Percentiles rank a stretch among this genome's conserved stretches.
These are phyloP conservation scores for Acleris sparsana DNA, from an alignment of 2,888 invertebrate species.

Conservation along the genomic window DNA sequence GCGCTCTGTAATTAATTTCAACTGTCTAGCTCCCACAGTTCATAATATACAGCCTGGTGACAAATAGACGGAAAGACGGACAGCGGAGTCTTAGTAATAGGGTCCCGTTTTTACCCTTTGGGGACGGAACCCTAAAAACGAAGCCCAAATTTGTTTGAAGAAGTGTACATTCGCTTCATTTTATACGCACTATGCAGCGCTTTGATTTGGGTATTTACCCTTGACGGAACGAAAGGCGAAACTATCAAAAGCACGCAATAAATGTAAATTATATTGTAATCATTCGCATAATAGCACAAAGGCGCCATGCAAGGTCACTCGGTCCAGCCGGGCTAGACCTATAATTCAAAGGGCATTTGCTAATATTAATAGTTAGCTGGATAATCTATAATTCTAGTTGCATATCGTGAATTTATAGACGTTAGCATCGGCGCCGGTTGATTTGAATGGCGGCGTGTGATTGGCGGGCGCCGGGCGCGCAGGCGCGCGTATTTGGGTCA, in stretches of 20 bases:
- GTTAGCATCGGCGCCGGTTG: conserved; percentile 69
- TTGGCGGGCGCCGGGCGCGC: conserved; percentile 76
- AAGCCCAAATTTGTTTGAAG: too few species aligned
- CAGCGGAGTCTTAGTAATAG: too few species aligned
- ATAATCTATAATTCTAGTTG: conserved; percentile 63
- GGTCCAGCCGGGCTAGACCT: conserved; percentile 38
- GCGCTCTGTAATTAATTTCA: too few species aligned
- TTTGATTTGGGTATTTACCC: not conserved
- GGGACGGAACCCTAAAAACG: too few species aligned
- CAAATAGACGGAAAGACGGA: too few species aligned
- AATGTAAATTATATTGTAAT: conserved; percentile 33
- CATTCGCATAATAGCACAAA: conserved; percentile 32
- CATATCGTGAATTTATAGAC: conserved; percentile 66
- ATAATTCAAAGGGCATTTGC: conserved; percentile 63
- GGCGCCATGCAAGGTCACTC: conserved; percentile 41
- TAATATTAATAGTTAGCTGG: conserved; percentile 65
- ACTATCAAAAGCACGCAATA: conserved; percentile 8
- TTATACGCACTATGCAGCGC: not conserved
- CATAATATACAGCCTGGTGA: too few species aligned
- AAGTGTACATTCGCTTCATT: too few species aligned
- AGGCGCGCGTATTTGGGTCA: conserved; percentile 76
- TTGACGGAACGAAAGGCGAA: not conserved
- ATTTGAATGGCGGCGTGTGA: conserved; percentile 73
- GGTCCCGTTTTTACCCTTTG: too few species aligned
- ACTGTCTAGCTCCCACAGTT: too few species aligned